These are phyloP conservation scores for Microctonus hyperodae DNA, from an alignment of 2,888 invertebrate species.

Conservation along the genomic window DNA sequence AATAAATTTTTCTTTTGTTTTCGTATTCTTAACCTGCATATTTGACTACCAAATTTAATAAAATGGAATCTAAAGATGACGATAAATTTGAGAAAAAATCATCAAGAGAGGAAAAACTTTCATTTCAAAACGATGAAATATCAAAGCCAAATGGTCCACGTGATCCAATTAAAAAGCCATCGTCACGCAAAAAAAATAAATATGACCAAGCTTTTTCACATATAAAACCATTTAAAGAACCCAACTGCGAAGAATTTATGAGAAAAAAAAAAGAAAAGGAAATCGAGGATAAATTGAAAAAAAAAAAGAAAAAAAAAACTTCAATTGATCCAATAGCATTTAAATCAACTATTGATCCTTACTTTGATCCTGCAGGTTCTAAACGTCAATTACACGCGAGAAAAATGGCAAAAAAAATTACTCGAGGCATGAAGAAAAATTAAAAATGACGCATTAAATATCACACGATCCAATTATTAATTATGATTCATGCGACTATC, in stretches of 20 bases:
- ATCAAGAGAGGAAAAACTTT: constrained; percentile 41
- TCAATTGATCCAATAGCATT: constrained; percentile 45
- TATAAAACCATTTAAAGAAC: constrained; percentile 41
- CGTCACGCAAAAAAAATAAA: constrained; percentile 46
- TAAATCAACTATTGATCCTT: constrained; percentile 48
- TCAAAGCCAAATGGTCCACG: constrained; percentile 45
- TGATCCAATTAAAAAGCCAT: constrained; percentile 39
- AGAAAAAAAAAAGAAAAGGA: constrained; percentile 19
- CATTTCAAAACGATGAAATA: constrained; percentile 36
- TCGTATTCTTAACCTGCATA: neutral
- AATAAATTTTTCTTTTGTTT: neutral
- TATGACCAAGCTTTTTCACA: constrained; percentile 45
- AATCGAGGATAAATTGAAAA: constrained; percentile 3
- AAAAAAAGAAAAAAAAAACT: constrained; percentile 11
- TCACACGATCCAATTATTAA: neutral
- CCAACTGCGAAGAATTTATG: constrained; percentile 35
- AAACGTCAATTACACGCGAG: constrained; percentile 45
- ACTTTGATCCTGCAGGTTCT: constrained; percentile 44
- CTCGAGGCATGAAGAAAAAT: neutral
- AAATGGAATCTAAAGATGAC: too few relatives aligned
- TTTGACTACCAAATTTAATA: neutral
- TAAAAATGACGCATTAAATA: neutral
- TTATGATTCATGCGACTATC: too few relatives aligned
- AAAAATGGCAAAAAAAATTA: constrained; percentile 34
- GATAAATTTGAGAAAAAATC: constrained; percentile 37